Conservation (phyloP, 2,888 invertebrate species). For the Agriotes lineatus region DNA sequence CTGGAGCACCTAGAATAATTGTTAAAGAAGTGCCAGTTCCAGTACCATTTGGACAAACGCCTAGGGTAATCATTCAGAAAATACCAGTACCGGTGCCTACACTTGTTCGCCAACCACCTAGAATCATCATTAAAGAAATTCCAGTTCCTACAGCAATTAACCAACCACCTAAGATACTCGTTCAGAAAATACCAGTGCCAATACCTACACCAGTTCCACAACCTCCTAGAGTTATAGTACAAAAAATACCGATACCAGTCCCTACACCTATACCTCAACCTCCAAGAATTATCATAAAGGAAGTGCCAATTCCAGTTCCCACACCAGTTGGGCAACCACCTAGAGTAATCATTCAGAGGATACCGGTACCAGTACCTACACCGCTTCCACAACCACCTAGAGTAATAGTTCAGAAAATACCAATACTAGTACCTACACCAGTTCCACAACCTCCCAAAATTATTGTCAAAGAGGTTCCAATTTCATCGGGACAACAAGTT, state of each 20-base stretch:
- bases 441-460: neutral
- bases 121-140: too few species aligned
- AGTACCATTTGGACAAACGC: conserved; percentile 17
- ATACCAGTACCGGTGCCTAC: conserved; percentile 21
- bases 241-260: neutral
- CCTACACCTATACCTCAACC: too few species aligned
- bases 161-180: neutral
- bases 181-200: conserved; percentile 14
- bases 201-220: conserved; percentile 24
- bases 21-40: conserved; percentile 12
- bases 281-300: conserved; percentile 8
- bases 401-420: conserved; percentile 16
- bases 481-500: neutral
- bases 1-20: conserved; percentile 24
- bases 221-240: conserved; percentile 19
- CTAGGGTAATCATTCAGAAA: conserved; percentile 13
- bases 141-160: neutral
- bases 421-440: too few species aligned
- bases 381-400: conserved; percentile 17
- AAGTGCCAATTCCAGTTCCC: conserved; percentile 13
- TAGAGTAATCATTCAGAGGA: conserved; percentile 18
- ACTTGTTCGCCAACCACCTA: neutral
- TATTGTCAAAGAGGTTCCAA: too few species aligned
- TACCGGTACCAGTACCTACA: conserved; percentile 15
- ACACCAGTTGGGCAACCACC: conserved; percentile 9